Conservation (phyloP, 2,113 vertebrate genomes). For the Sprattus sprattus region DNA sequence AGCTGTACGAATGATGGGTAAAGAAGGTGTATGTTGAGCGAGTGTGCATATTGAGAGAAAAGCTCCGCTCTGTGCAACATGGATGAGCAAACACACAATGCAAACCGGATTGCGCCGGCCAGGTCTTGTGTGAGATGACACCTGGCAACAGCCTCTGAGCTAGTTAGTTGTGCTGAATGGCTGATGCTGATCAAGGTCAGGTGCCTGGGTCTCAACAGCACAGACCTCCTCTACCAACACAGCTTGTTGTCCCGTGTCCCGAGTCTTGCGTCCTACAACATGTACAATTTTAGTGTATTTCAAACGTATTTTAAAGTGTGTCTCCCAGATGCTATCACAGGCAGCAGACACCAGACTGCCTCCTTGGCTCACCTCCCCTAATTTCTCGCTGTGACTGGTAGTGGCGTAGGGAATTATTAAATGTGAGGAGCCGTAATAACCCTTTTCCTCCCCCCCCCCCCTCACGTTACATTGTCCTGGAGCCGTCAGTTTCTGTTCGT, state of each 20-base stretch:
- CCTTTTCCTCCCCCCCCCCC: not conserved
- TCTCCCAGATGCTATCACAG: not conserved
- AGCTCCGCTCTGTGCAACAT: not conserved
- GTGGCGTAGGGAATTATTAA: not conserved
- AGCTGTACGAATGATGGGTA: not conserved
- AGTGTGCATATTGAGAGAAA: not conserved
- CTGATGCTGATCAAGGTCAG: no score
- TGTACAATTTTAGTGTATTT: not conserved
- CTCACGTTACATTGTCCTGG: not conserved
- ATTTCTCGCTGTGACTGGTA: not conserved
- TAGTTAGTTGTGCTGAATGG: not conserved
- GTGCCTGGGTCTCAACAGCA: no score
- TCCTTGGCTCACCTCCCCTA: not conserved
- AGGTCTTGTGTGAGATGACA: not conserved
- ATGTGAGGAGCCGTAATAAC: not conserved
- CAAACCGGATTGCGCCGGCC: not conserved
- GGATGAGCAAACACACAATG: not conserved
- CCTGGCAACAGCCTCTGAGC: not conserved
- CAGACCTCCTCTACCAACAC: no score
- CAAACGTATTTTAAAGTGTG: not conserved
- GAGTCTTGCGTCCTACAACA: not conserved
- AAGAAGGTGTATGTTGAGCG: not conserved
- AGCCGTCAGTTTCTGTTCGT: not conserved
- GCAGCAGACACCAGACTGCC: not conserved
- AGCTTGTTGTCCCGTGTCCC: not conserved